Conservation (phyloP, 1,140 invertebrate genomes). For the Ooceraea biroi region DNA sequence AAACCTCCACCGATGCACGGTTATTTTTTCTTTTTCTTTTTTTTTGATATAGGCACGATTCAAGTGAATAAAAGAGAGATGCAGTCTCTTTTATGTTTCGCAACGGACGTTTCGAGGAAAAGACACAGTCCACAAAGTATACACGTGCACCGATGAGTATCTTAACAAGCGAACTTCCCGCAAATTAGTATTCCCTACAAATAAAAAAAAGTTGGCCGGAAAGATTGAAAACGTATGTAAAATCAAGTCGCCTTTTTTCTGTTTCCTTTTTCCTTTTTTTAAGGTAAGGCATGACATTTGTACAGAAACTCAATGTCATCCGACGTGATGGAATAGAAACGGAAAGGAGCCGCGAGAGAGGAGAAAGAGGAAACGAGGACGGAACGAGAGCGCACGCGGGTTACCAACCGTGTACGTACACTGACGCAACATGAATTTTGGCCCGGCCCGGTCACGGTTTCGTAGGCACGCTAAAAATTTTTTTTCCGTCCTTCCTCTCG, state of each 20-base stretch:
- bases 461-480: slow-evolving; percentile 80
- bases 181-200: neutral
- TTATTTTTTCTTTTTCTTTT: neutral
- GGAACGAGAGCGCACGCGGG: slow-evolving; percentile 51
- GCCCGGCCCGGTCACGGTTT: slow-evolving; percentile 79
- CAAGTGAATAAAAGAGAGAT: no score
- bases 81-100: no score
- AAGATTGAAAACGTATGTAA: neutral
- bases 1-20: neutral
- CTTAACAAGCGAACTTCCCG: no score
- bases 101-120: no score
- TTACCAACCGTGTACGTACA: slow-evolving; percentile 11
- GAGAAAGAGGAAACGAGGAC: slow-evolving; percentile 7
- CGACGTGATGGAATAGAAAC: slow-evolving; percentile 31
- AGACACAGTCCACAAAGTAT: no score
- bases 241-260: neutral
- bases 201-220: neutral
- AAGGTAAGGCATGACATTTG: no score
- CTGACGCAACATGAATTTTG: slow-evolving; percentile 74
- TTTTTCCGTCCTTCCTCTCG: slow-evolving; percentile 80
- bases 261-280: no score
- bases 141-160: no score
- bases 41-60: no score
- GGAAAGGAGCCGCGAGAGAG: neutral
- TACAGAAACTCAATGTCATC: neutral